A percentile compares a stretch with the other conserved stretches of the same genome.
These are phyloP conservation scores for Apostichopus californicus DNA, from an alignment of 35 echinoderm and acorn worm genomes.

Conservation along the genomic window DNA sequence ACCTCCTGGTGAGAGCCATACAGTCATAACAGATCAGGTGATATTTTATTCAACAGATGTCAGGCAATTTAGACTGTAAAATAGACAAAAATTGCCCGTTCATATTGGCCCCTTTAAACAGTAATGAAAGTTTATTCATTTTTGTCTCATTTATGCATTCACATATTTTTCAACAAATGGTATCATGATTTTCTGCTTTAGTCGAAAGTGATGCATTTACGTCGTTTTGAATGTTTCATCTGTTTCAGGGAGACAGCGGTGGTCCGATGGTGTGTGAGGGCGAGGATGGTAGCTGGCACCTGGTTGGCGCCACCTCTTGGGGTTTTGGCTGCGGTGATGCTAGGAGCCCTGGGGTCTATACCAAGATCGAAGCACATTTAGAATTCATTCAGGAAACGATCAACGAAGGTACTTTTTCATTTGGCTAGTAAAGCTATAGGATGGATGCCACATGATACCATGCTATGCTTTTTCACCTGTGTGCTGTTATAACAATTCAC, in stretches of 20 bases:
- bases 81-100: neutral
- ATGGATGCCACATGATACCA: no score
- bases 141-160: no score
- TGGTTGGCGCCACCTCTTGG: conserved; percentile 83
- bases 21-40: no score
- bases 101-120: neutral
- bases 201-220: neutral
- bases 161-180: no score
- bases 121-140: no score
- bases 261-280: conserved; percentile 89
- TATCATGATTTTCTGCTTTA: no score
- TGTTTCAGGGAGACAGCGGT: conserved; percentile 80
- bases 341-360: conserved; percentile 80
- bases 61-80: no score
- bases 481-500: no score
- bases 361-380: conserved; percentile 13
- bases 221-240: neutral
- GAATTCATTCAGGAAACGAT: conserved; percentile 34
- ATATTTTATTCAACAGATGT: no score
- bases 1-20: no score
- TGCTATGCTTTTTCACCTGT: no score
- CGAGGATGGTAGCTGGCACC: conserved; percentile 62
- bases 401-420: neutral
- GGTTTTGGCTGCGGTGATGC: conserved; percentile 89
- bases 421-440: no score